phyloP scores from a whole-genome alignment of 2,797 vertebrate genomes.

The Gallinago solitaria region DNA sequence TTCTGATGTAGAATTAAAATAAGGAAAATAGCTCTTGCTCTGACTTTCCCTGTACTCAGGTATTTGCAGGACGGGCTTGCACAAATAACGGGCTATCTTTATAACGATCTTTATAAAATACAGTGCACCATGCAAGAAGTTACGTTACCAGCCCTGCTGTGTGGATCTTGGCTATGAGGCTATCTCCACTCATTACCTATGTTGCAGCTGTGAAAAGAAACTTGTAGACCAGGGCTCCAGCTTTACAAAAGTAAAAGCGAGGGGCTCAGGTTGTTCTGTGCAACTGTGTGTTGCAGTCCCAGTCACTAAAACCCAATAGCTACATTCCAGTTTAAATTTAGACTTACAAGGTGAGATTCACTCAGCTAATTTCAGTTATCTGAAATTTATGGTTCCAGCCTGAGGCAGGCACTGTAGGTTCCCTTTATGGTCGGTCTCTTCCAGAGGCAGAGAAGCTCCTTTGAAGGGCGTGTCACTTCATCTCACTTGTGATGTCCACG shows the following conservation, averaged over 20 bases:
- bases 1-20: neutral
- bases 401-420: neutral
- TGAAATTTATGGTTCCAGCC: neutral
- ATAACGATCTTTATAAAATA: neutral
- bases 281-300: neutral
- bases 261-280: neutral
- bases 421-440: neutral
- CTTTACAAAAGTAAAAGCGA: neutral
- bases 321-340: neutral
- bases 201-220: neutral
- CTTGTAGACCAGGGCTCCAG: neutral
- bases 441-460: neutral
- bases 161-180: neutral
- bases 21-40: neutral
- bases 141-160: neutral
- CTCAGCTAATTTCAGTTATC: neutral
- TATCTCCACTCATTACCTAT: neutral
- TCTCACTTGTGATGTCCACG: neutral
- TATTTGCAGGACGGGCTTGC: neutral
- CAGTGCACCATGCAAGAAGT: neutral
- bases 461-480: rapidly evolving
- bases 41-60: neutral
- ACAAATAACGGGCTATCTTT: neutral
- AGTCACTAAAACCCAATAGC: neutral
- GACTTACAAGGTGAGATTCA: neutral